These are phyloP conservation scores for Micromys minutus DNA, from an alignment of 2,113 vertebrate species.

Conservation along the genomic window DNA sequence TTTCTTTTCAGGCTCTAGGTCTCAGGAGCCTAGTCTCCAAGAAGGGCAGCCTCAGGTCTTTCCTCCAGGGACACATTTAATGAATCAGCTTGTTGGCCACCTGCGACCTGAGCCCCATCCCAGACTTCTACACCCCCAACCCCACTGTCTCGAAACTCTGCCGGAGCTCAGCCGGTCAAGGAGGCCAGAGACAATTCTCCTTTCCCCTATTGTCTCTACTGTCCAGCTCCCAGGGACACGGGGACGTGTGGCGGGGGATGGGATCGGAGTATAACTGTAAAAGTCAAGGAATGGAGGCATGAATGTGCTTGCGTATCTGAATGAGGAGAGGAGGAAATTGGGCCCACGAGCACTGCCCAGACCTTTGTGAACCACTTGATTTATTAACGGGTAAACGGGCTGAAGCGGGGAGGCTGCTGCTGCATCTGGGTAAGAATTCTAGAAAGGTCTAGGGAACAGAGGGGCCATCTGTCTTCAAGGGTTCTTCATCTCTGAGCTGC, in stretches of 20 bases:
- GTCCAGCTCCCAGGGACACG: slow-evolving; percentile 22
- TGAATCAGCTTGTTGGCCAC: slow-evolving; percentile 69
- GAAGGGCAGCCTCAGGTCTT: slow-evolving; percentile 43
- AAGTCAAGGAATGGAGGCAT: background rate
- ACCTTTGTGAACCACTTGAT: slow-evolving; percentile 32
- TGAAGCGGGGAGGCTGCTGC: background rate
- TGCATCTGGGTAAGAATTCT: background rate
- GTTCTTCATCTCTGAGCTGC: background rate
- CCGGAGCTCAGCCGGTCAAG: slow-evolving; percentile 73
- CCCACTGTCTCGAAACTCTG: background rate
- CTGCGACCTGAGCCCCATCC: slow-evolving; percentile 64
- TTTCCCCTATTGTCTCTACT: slow-evolving; percentile 60
- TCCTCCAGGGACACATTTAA: slow-evolving; percentile 75
- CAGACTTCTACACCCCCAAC: background rate
- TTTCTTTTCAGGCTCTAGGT: slow-evolving; percentile 15
- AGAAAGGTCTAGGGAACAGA: background rate
- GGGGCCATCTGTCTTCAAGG: slow-evolving; percentile 36
- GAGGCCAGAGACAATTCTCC: slow-evolving; percentile 67
- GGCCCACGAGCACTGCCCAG: background rate
- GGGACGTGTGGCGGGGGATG: background rate
- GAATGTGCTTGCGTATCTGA: background rate
- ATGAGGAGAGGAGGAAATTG: background rate
- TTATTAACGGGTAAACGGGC: slow-evolving; percentile 59
- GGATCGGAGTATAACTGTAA: background rate
- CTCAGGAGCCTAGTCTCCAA: slow-evolving; percentile 44